Percentiles rank a stretch among this genome's conserved stretches.
phyloP scores from a whole-genome alignment of 2,797 vertebrate species.

The Sylvilagus floridanus region DNA sequence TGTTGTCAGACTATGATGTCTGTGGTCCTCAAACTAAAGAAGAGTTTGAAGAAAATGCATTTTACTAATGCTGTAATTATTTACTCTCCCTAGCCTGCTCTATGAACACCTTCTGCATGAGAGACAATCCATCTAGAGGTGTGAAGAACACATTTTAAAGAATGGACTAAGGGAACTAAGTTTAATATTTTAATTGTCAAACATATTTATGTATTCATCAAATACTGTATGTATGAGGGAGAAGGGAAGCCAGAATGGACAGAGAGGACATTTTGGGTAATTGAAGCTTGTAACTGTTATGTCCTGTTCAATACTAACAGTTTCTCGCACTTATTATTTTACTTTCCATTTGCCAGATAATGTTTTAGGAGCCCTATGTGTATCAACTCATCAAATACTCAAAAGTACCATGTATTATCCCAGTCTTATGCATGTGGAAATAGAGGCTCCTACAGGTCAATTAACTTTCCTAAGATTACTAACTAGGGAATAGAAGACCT shows the following conservation, averaged over 20 bases:
- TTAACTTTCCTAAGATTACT: constrained; percentile 2
- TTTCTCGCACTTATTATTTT: constrained; percentile 17
- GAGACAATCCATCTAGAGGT: background rate
- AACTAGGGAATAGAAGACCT: background rate
- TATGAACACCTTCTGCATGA: constrained; percentile 5
- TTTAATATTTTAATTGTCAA: constrained; percentile 6
- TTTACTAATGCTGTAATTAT: background rate
- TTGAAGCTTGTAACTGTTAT: background rate
- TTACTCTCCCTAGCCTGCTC: background rate
- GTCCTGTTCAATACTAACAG: constrained; percentile 4
- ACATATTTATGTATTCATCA: constrained; percentile 5
- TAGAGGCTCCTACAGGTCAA: background rate
- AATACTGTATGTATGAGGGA: background rate
- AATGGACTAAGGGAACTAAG: background rate
- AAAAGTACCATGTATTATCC: background rate
- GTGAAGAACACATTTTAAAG: constrained; percentile 50
- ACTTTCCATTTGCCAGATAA: background rate
- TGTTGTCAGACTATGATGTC: background rate
- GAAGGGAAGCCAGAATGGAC: background rate
- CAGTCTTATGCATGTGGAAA: background rate
- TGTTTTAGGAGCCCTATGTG: background rate
- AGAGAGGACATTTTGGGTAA: constrained; percentile 38
- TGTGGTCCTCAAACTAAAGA: background rate
- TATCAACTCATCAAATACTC: background rate
- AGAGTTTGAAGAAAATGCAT: constrained; percentile 18